Conservation (phyloP, 2,113 vertebrate genomes). For the Pionites leucogaster region DNA sequence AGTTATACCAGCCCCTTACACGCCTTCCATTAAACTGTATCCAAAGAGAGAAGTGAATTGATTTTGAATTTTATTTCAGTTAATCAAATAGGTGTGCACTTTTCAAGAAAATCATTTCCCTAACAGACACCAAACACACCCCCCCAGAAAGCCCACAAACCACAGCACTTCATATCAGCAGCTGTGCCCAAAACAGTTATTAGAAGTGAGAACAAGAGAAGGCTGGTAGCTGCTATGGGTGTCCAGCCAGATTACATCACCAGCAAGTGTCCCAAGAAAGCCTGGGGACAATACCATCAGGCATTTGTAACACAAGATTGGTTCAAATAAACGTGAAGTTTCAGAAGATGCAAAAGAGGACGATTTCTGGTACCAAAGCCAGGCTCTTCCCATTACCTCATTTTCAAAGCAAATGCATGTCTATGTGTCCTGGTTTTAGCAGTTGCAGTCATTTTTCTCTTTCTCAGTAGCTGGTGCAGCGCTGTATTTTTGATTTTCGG, state of each 20-base stretch:
- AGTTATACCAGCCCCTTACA: background rate
- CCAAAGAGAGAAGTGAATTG: background rate
- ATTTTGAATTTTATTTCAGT: background rate
- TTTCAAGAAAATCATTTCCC: background rate
- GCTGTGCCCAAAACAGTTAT: background rate
- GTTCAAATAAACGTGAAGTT: background rate
- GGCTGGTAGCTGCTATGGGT: background rate
- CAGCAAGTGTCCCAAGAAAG: background rate
- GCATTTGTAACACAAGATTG: rapidly evolving
- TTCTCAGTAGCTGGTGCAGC: no score
- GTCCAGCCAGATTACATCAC: background rate
- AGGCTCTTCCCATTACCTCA: rapidly evolving
- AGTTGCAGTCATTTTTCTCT: no score
- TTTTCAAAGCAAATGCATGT: background rate
- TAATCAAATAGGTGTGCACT: background rate
- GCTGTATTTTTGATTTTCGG: no score
- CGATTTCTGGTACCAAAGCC: background rate
- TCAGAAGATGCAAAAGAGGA: background rate
- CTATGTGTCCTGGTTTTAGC: background rate
- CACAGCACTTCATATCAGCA: background rate
- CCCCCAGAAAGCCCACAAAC: rapidly evolving
- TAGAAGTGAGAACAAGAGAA: background rate
- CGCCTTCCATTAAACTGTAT: background rate
- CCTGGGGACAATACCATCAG: background rate
- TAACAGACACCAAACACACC: rapidly evolving